These are phyloP conservation scores for Ammodramus savannarum DNA, from an alignment of 2,113 vertebrate genomes.

Conservation along the genomic window DNA sequence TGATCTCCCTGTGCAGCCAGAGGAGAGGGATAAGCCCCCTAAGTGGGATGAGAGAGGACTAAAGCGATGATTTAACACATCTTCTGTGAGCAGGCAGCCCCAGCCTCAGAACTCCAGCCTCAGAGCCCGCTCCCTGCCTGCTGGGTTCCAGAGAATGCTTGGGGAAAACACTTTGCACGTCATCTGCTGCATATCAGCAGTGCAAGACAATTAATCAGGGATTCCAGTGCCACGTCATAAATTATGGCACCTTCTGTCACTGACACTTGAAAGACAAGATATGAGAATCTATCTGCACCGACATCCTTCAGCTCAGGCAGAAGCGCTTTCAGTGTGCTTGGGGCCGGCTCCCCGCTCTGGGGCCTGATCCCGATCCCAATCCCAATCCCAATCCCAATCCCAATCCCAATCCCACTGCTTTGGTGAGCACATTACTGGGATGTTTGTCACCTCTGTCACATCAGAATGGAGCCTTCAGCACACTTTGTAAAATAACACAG, in stretches of 20 bases:
- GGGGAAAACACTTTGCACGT: not conserved
- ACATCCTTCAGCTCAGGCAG: not conserved
- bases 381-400: not conserved
- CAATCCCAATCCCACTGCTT: not conserved
- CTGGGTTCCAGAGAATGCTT: not conserved
- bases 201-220: constrained; percentile 27
- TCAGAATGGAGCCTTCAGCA: not conserved
- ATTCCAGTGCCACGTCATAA: not conserved
- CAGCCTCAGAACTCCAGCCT: not conserved
- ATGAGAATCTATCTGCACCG: not conserved
- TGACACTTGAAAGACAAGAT: not conserved
- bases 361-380: not conserved
- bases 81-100: not conserved
- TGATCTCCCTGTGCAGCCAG: not conserved
- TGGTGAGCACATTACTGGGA: not conserved
- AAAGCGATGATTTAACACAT: not conserved
- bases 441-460: fast-evolving
- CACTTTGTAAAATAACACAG: not conserved
- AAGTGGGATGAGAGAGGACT: not conserved
- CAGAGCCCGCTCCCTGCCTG: not conserved
- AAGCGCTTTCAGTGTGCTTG: not conserved
- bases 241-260: not conserved
- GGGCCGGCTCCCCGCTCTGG: not conserved
- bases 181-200: constrained; percentile 7
- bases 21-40: constrained; percentile 10